A percentile compares a stretch with the other conserved stretches of the same genome.
phyloP scores from a whole-genome alignment of 2,113 vertebrate genomes.

The Carlito syrichta region DNA sequence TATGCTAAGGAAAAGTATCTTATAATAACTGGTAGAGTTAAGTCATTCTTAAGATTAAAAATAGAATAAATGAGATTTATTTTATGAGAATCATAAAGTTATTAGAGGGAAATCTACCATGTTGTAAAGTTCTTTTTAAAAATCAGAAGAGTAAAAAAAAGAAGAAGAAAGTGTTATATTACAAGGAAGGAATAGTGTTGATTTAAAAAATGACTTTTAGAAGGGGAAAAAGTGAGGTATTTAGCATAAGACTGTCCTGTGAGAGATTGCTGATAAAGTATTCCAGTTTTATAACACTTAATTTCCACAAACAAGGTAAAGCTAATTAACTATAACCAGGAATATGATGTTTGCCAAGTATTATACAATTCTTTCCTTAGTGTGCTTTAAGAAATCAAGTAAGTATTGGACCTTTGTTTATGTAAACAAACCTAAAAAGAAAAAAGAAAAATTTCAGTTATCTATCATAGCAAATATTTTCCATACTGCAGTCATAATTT shows the following conservation, averaged over 20 bases:
- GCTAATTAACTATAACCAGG: background rate
- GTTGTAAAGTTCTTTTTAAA: background rate
- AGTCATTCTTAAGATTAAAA: background rate
- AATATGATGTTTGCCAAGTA: constrained; percentile 13
- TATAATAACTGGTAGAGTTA: background rate
- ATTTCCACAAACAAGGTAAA: background rate
- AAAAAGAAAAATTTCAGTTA: background rate
- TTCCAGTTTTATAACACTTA: background rate
- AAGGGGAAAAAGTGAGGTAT: background rate
- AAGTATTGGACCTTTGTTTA: too few species aligned
- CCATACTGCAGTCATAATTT: too few species aligned
- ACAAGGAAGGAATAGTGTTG: background rate
- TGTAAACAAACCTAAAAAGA: too few species aligned
- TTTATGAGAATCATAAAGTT: background rate
- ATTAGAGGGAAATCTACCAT: background rate
- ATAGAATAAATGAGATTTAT: background rate
- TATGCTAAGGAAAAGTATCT: background rate
- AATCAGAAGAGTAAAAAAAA: background rate
- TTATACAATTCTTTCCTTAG: background rate
- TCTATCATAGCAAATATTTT: too few species aligned
- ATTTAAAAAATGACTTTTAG: background rate
- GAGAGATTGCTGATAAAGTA: background rate
- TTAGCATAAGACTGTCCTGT: background rate
- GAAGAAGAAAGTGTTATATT: too few species aligned
- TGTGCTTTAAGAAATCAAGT: too few species aligned